Percentiles rank a stretch among this genome's conserved stretches.
Conservation (phyloP, 1,140 invertebrate species). For the Bursaphelenchus mucronatus region DNA sequence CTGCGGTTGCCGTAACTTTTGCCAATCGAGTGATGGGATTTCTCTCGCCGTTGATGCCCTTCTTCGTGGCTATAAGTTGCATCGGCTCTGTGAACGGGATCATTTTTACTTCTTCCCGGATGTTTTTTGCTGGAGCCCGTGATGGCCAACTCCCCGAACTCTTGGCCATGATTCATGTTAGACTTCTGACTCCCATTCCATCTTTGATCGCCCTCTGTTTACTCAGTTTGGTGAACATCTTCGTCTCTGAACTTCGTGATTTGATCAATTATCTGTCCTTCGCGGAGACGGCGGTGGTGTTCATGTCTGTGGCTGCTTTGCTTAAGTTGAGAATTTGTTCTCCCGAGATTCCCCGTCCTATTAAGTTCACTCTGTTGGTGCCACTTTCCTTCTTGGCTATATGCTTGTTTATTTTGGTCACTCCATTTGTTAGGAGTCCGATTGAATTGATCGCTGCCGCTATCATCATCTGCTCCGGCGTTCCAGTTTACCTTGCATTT, state of each 20-base stretch:
- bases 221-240: conserved; percentile 78
- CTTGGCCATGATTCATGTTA: conserved; percentile 56
- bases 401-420: conserved; percentile 54
- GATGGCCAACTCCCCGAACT: conserved; percentile 57
- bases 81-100: conserved; percentile 51
- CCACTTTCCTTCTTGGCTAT: conserved; percentile 51
- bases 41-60: conserved; percentile 47
- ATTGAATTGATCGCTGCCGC: conserved; percentile 52
- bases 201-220: conserved; percentile 61
- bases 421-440: conserved; percentile 51
- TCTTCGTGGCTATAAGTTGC: conserved; percentile 54
- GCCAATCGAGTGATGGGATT: conserved; percentile 46
- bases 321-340: conserved; percentile 76
- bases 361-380: conserved; percentile 64
- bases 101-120: conserved; percentile 55
- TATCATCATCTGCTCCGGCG: conserved; percentile 48
- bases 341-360: conserved; percentile 76
- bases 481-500: conserved; percentile 56
- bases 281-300: conserved; percentile 87
- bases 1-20: conserved; percentile 77
- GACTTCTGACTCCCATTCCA: conserved; percentile 53
- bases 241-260: conserved; percentile 77
- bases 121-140: conserved; percentile 59
- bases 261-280: conserved; percentile 90
- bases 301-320: conserved; percentile 77